Base-by-base conservation (phyloP, 2,888 invertebrate genomes). In the Autographa gamma region DNA sequence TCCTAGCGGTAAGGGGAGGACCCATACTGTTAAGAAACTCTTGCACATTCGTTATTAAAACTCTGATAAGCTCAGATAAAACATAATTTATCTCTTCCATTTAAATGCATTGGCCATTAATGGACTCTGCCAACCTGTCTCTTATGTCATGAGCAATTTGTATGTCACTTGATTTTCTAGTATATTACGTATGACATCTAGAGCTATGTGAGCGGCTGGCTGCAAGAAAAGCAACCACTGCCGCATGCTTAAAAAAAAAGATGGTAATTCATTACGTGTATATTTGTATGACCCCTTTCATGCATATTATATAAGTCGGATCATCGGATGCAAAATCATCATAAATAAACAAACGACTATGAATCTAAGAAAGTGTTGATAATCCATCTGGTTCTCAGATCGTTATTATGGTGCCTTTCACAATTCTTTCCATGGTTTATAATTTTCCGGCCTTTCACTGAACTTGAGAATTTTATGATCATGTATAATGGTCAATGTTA, bases 361-460 rank as follows among this genome's bases (percentile, higher is more conserved):
- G 81, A 68, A 77, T 81, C 85, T 87, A 89, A 80, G 93, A 92
- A 92, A 93, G 93, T 92, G 93, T 92, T 74, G 81, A 90, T 89
- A 93, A 93, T 93, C 83, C 79, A 81, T 85, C 78, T 75, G 63
- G 61, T 76, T 79, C 77, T 85, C 75, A 82, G 73, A 74, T 83
- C 63, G 79, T 82, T 84, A 86, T 85, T 85, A 86, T 77, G 61
- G 86, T 86, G 88, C 90, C 94, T 93, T 93, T 93, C 93, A 91
- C 93, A 86, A 89, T 85, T 82, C 73, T 84, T 80, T 73, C 83
- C 76, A 88, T 85, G 77, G 83, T 85, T 89, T 88, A 86, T 85
- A 85, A 85, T 89, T 90, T 90, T 86, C 85, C 85, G 83, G 83
- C 87, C 90, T 92, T 91, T 92, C 91, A 90, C 91, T 87, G 77